Evolutionary conservation across 1,140 invertebrate genomes (phyloP), one percentile per base, ranked within the genome.

Genomic region (Zaprionus inermis): DNA sequence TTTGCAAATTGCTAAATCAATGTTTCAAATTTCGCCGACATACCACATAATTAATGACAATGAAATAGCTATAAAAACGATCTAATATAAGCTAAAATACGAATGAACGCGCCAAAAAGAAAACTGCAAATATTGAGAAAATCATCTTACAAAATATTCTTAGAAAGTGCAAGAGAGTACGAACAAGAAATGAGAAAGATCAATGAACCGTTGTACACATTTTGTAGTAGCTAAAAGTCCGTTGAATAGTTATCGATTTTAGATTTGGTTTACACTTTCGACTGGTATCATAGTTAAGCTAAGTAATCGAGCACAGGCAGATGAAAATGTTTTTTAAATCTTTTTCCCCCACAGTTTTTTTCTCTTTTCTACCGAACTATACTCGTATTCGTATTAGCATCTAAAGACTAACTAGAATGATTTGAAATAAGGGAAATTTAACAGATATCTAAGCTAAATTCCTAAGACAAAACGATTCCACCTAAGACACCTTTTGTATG

Each of bases 381-480:
- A 83, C 63, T 72, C 52, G 49, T 73, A 71, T 88, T 72, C 52
- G 49, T 73, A 71, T 88, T 82, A 88, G 83, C 83, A 76, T 77
- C 69, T 86, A 82, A 88, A 78, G 82, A 88, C 83, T 88, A 89
- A 85, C 44, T 76, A 73, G 60, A 89, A 89, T 88, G 84, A 88
- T 88, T 88, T 88, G 84, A 88, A 88, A 88, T 88, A 88, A 88
- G 84, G 81, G 65, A 88, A 71, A 71, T 66, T 78, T 78, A 77
- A 77, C 73, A 83, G 80, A 80, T 89, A 88, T 89, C 84, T 88
- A 88, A 88, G 84, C 84, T 88, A 88, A 88, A 88, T 84, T 88
- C 84, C 84, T 88, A 88, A 88, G 84, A 88, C 84, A 88, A 89
- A 88, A 88, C 84, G 84, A 88, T 88, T 88, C 84, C 84, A 88